phyloP scores from a whole-genome alignment of 2,113 vertebrate species.

The Sapajus apella region DNA sequence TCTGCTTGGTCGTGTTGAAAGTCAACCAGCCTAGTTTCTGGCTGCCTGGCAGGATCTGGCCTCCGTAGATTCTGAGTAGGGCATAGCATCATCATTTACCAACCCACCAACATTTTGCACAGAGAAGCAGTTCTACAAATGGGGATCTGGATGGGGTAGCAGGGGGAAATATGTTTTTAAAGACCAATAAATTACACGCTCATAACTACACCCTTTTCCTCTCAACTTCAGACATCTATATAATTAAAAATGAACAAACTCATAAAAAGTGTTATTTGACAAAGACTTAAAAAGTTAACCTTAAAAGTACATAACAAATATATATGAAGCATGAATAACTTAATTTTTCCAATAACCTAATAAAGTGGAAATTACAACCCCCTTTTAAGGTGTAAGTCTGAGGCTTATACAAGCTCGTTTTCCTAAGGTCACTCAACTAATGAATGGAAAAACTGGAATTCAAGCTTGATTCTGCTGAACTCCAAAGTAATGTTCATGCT shows the following conservation, averaged over 20 bases:
- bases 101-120: not conserved
- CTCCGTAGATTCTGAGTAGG: not conserved
- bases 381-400: conserved; percentile 6
- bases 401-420: not conserved
- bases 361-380: not conserved
- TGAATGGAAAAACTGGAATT: not conserved
- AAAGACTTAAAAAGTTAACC: not conserved
- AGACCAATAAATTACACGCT: not conserved
- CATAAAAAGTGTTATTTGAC: not conserved
- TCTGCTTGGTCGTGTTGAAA: not conserved
- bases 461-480: not conserved
- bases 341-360: not conserved
- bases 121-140: not conserved
- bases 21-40: not conserved
- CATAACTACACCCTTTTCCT: not conserved
- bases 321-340: conserved; percentile 1
- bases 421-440: not conserved
- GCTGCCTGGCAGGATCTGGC: not conserved
- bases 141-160: not conserved
- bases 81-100: not conserved
- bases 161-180: not conserved
- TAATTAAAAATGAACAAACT: not conserved
- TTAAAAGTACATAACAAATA: not conserved
- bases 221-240: not conserved
- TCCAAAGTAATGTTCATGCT: not conserved